phyloP scores from a whole-genome alignment of 2,888 invertebrate genomes.

The Eurytoma adleriae region DNA sequence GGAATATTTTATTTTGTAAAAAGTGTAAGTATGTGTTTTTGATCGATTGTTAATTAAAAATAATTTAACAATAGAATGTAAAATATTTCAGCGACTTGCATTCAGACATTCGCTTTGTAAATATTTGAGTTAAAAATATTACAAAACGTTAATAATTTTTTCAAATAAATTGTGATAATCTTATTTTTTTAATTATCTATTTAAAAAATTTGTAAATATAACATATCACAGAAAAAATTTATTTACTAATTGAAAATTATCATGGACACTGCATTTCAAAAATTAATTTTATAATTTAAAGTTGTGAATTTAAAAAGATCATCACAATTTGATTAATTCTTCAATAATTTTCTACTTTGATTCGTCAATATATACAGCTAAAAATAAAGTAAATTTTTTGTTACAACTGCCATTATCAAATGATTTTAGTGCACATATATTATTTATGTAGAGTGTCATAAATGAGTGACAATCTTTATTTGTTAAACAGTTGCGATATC shows the following conservation, averaged over 20 bases:
- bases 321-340: conserved; percentile 48
- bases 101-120: conserved; percentile 21
- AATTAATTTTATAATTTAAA: conserved; percentile 2
- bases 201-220: conserved; percentile 52
- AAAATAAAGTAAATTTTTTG: conserved; percentile 34
- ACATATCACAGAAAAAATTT: conserved; percentile 49
- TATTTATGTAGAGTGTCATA: conserved; percentile 29
- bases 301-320: conserved; percentile 36
- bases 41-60: conserved; percentile 20
- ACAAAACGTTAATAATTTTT: conserved; percentile 24
- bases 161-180: conserved; percentile 55
- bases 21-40: conserved; percentile 39
- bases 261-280: neutral
- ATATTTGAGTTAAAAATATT: conserved; percentile 15
- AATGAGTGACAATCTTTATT: conserved; percentile 37
- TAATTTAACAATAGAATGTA: conserved; percentile 24
- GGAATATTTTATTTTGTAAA: conserved; percentile 50
- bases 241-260: neutral
- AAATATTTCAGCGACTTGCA: conserved; percentile 49
- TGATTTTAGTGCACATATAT: conserved; percentile 9
- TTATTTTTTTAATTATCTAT: conserved; percentile 38
- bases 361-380: conserved; percentile 22
- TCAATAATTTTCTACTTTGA: conserved; percentile 24
- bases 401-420: conserved; percentile 40
- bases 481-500: conserved; percentile 49